These are phyloP conservation scores for Hesperophylax magnus DNA, from an alignment of 1,140 invertebrate genomes.

Conservation along the genomic window DNA sequence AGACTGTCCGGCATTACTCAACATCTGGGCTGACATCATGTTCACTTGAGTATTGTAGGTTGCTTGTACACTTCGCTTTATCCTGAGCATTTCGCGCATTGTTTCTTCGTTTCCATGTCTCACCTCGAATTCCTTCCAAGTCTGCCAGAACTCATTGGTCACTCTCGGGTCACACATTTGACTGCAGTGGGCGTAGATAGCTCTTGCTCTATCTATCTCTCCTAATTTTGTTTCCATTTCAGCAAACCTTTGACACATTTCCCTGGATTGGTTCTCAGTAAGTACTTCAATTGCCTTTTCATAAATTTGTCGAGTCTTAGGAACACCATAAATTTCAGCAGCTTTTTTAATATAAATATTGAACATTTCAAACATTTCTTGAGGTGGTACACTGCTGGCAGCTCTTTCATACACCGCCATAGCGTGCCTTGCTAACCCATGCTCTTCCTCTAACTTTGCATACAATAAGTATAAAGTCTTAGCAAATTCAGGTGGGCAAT, in stretches of 20 bases:
- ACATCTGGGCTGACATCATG: slow-evolving; percentile 98
- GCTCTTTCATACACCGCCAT: slow-evolving; percentile 99
- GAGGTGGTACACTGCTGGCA: slow-evolving; percentile 89
- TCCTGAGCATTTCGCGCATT: slow-evolving; percentile 98
- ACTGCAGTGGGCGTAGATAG: slow-evolving; percentile 97
- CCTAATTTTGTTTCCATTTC: slow-evolving; percentile 98
- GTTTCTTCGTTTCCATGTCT: slow-evolving; percentile 99
- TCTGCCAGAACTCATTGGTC: slow-evolving; percentile 95
- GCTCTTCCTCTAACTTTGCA: slow-evolving; percentile 98
- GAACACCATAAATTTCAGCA: slow-evolving; percentile 97
- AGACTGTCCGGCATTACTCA: slow-evolving; percentile 79
- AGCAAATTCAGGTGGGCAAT: slow-evolving; percentile 95
- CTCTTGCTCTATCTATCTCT: slow-evolving; percentile 96
- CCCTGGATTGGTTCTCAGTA: slow-evolving; percentile 90
- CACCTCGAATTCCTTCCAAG: slow-evolving; percentile 99
- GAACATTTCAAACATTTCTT: slow-evolving; percentile 98
- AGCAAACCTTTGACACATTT: slow-evolving; percentile 97
- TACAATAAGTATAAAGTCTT: slow-evolving; percentile 97
- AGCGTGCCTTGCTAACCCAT: slow-evolving; percentile 96
- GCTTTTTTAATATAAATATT: slow-evolving; percentile 99
- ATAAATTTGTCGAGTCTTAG: slow-evolving; percentile 97
- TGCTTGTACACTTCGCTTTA: slow-evolving; percentile 97
- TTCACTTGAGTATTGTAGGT: slow-evolving; percentile 97
- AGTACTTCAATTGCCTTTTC: slow-evolving; percentile 97
- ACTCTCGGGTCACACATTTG: slow-evolving; percentile 99